Evolutionary conservation across 1,140 invertebrate genomes (phyloP).

Genomic region (Cepaea nemoralis): DNA sequence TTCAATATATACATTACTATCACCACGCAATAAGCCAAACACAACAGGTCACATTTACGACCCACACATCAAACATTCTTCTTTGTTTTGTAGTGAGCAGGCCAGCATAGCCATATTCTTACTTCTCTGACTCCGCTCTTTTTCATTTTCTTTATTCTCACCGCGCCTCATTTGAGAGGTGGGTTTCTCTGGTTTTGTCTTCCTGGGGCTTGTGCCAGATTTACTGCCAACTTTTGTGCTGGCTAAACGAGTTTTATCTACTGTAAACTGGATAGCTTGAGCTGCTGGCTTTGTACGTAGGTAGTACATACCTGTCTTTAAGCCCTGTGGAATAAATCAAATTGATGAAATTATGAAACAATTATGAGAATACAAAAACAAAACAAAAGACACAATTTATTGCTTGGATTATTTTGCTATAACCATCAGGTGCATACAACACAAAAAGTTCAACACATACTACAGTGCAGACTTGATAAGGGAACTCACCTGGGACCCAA

Average conservation of each 20-base stretch:
- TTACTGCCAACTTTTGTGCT: slow-evolving; percentile 42
- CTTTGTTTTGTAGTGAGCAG: slow-evolving; percentile 91
- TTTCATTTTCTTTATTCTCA: slow-evolving; percentile 16
- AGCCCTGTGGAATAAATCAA: slow-evolving; percentile 80
- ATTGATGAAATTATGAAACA: no score
- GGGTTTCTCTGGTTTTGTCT: background rate
- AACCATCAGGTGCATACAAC: no score
- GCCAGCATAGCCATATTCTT: slow-evolving; percentile 80
- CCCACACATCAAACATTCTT: slow-evolving; percentile 84
- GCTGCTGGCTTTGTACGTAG: slow-evolving; percentile 95
- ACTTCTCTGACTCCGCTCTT: slow-evolving; percentile 66
- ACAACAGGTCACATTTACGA: slow-evolving; percentile 43
- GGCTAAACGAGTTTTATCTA: slow-evolving; percentile 87
- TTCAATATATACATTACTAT: no score
- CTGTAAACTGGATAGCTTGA: slow-evolving; percentile 96
- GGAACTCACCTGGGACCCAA: no score
- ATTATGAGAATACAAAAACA: no score
- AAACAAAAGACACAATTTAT: no score
- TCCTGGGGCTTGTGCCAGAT: background rate
- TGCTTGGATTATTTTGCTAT: no score
- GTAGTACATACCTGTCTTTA: slow-evolving; percentile 99
- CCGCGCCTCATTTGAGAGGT: background rate
- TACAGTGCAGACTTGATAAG: no score
- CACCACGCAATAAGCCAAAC: no score
- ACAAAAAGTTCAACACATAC: no score